Evolutionary conservation across 2,113 vertebrate species (phyloP).

Genomic region (Bubalus kerabau): DNA sequence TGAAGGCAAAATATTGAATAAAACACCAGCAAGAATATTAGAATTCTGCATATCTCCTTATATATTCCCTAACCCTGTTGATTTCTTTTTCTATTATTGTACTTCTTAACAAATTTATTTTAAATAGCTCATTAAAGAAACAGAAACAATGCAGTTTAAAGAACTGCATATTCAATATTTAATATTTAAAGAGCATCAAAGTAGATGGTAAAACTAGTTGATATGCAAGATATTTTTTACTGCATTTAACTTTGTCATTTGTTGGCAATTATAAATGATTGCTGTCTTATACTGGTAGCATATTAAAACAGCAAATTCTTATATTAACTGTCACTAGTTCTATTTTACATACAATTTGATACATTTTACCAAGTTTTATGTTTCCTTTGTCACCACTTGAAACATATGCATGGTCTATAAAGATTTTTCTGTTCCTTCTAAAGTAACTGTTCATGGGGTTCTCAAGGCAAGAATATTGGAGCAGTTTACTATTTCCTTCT

Average conservation of each 20-base stretch:
- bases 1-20: background rate
- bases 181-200: conserved; percentile 27
- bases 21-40: background rate
- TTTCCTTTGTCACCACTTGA: background rate
- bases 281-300: background rate
- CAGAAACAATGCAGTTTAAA: conserved; percentile 14
- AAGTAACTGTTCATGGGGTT: background rate
- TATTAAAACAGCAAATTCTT: conserved; percentile 22
- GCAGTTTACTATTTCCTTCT: background rate
- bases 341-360: background rate
- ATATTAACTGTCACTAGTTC: background rate
- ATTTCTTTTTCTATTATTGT: background rate
- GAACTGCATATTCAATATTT: conserved; percentile 3
- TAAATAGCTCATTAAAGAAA: conserved; percentile 27
- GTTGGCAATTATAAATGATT: conserved; percentile 43
- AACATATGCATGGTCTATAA: background rate
- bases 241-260: conserved; percentile 22
- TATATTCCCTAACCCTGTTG: background rate
- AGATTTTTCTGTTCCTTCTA: background rate
- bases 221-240: conserved; percentile 34
- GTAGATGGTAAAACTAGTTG: background rate
- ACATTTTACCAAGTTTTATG: background rate
- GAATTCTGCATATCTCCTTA: background rate
- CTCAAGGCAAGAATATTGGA: background rate
- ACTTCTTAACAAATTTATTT: background rate